phyloP scores from a whole-genome alignment of 2,797 vertebrate species.

The Siniperca undulata region DNA sequence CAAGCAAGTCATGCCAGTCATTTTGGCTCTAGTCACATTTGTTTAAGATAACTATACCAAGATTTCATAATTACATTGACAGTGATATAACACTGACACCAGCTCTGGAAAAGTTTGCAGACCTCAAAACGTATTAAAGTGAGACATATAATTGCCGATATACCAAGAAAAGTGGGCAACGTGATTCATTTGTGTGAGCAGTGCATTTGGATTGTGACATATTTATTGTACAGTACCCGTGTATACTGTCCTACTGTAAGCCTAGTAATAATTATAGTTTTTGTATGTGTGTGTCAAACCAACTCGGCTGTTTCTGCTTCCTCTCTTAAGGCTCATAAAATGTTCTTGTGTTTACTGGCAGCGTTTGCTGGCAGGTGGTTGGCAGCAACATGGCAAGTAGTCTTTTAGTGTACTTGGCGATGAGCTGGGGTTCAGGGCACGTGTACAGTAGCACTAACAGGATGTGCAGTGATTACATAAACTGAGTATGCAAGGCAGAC shows the following conservation, averaged over 20 bases:
- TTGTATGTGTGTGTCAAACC: constrained; percentile 8
- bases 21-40: not conserved
- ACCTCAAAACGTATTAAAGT: not conserved
- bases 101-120: not conserved
- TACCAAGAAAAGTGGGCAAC: not conserved
- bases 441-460: constrained; percentile 1
- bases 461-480: not conserved
- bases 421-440: constrained; percentile 15
- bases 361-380: constrained; percentile 28
- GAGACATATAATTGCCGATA: not conserved
- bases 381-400: constrained; percentile 9
- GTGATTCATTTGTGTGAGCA: not conserved
- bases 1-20: not conserved
- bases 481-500: not conserved
- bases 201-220: not conserved
- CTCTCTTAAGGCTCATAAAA: constrained; percentile 52
- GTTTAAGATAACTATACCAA: not conserved
- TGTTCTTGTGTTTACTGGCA: constrained; percentile 34
- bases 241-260: not conserved
- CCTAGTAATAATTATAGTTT: constrained; percentile 20
- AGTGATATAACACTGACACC: not conserved
- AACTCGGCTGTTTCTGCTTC: constrained; percentile 41
- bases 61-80: not conserved
- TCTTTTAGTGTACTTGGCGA: constrained; percentile 19
- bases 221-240: not conserved